These are phyloP conservation scores for Cheilosia scutellata DNA, from an alignment of 2,888 invertebrate species.

Conservation along the genomic window DNA sequence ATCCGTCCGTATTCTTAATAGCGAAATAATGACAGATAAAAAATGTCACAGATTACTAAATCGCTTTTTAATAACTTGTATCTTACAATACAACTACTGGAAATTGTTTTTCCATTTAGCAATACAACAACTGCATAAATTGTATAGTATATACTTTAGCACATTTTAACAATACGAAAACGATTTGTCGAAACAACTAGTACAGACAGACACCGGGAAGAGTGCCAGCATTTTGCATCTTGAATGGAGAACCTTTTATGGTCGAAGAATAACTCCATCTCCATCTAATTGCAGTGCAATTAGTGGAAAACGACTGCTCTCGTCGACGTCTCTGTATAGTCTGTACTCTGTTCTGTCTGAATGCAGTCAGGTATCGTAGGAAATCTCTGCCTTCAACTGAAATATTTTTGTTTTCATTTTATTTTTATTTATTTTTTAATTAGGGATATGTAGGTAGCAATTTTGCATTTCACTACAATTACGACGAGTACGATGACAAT, in stretches of 20 bases:
- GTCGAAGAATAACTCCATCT: conserved; percentile 57
- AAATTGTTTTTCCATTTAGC: conserved; percentile 29
- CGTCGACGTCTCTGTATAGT: conserved; percentile 2
- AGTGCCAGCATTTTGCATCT: conserved; percentile 10
- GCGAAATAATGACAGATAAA: conserved; percentile 6
- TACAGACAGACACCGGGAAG: background rate
- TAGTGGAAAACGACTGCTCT: conserved; percentile 55
- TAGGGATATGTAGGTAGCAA: conserved; percentile 32
- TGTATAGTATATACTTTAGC: background rate
- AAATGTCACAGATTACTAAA: conserved; percentile 32
- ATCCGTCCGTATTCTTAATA: background rate
- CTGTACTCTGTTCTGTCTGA: background rate
- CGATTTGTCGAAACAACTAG: conserved; percentile 5
- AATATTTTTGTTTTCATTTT: conserved; percentile 26
- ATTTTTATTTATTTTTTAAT: conserved; percentile 17
- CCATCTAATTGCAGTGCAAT: conserved; percentile 71
- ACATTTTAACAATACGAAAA: conserved; percentile 20
- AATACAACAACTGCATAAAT: conserved; percentile 9
- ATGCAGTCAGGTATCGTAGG: conserved; percentile 36
- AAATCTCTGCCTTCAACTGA: conserved; percentile 52
- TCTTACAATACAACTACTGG: background rate
- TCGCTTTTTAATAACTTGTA: conserved; percentile 29
- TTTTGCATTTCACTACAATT: conserved; percentile 48
- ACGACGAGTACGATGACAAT: conserved; percentile 1
- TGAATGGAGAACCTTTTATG: conserved; percentile 53